Conservation (phyloP, 2,797 vertebrate genomes). For the Monodelphis domestica region DNA sequence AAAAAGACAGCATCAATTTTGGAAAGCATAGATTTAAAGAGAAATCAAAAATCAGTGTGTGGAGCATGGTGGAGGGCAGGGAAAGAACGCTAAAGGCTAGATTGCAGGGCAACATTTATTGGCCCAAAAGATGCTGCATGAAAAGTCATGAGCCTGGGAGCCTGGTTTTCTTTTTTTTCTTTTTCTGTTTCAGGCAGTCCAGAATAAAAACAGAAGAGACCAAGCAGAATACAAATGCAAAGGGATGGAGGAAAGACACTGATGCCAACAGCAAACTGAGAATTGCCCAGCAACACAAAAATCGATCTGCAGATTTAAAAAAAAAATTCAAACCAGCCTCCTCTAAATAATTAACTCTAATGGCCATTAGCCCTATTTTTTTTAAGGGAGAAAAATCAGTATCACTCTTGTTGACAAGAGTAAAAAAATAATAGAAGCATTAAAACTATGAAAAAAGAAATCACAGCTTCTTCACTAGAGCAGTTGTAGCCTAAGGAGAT, state of each 20-base stretch:
- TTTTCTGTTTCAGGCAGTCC: accelerated
- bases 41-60: background rate
- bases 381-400: background rate
- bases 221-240: background rate
- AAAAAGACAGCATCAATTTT: background rate
- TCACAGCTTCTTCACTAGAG: background rate
- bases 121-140: slow-evolving; percentile 58
- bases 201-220: slow-evolving; percentile 49
- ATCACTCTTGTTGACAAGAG: background rate
- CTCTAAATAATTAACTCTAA: slow-evolving; percentile 76
- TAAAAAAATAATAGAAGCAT: slow-evolving; percentile 32
- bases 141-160: slow-evolving; percentile 54
- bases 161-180: slow-evolving; percentile 1
- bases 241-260: slow-evolving; percentile 27
- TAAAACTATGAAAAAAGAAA: slow-evolving; percentile 35
- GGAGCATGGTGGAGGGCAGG: background rate
- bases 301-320: slow-evolving; percentile 20
- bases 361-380: slow-evolving; percentile 59
- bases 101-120: slow-evolving; percentile 62
- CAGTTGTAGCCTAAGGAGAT: slow-evolving; percentile 16
- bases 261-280: background rate
- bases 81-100: slow-evolving; percentile 54
- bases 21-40: slow-evolving; percentile 49
- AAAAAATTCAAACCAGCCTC: slow-evolving; percentile 45
- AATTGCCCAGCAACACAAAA: slow-evolving; percentile 4